phyloP scores from a whole-genome alignment of 2,888 invertebrate genomes.

The Leucoma salicis region DNA sequence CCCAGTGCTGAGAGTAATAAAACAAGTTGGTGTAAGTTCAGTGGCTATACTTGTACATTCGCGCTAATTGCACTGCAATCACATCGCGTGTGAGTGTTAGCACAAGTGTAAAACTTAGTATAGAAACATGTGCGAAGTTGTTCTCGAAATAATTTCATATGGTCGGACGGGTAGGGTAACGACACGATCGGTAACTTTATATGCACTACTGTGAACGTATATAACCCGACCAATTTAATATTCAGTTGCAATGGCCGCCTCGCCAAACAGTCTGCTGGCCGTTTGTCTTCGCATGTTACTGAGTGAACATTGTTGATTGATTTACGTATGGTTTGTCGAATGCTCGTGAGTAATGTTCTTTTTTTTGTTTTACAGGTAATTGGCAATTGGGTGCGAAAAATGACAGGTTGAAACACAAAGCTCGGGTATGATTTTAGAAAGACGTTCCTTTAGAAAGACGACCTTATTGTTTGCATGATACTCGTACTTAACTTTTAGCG shows the following conservation, averaged over 20 bases:
- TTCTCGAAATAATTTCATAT: conserved; percentile 60
- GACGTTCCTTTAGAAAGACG: too few relatives aligned
- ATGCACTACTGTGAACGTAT: conserved; percentile 36
- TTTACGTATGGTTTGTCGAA: conserved; percentile 7
- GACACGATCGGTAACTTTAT: conserved; percentile 41
- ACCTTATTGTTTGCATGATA: too few relatives aligned
- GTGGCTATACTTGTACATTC: conserved; percentile 23
- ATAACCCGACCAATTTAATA: conserved; percentile 29
- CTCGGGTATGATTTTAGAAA: too few relatives aligned
- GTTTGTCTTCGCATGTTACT: conserved; percentile 22
- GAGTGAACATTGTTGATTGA: conserved; percentile 20
- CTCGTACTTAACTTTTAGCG: too few relatives aligned
- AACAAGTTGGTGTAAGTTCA: conserved; percentile 24
- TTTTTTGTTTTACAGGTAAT: conserved; percentile 43
- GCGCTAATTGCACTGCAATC: conserved; percentile 43
- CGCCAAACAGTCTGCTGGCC: conserved; percentile 59
- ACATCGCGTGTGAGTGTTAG: conserved; percentile 32
- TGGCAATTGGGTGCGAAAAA: conserved; percentile 4
- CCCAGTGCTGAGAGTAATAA: conserved; percentile 18
- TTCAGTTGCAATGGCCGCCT: conserved; percentile 36
- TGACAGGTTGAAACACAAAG: too few relatives aligned
- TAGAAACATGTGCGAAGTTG: conserved; percentile 50
- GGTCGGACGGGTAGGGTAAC: conserved; percentile 37
- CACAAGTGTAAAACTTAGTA: conserved; percentile 42
- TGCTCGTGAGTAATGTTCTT: conserved; percentile 2